Evolutionary conservation across 2,113 vertebrate genomes (phyloP).

Genomic region (Anthoscopus minutus): DNA sequence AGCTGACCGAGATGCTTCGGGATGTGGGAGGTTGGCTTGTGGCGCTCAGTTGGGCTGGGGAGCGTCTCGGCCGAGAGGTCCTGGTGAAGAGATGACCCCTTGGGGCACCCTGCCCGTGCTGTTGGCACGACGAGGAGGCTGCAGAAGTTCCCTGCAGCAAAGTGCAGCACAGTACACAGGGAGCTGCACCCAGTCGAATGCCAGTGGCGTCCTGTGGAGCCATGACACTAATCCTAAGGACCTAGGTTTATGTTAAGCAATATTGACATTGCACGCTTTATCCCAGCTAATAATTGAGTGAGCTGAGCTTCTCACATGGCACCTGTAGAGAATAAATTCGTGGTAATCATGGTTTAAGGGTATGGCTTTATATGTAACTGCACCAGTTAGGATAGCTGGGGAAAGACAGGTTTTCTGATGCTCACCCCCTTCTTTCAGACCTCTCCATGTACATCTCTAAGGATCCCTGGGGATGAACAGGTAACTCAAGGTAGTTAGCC

Average conservation of each 20-base stretch:
- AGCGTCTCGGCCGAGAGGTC: neutral
- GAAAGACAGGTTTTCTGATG: neutral
- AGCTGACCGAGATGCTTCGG: neutral
- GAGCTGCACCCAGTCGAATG: rapidly evolving
- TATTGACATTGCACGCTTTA: neutral
- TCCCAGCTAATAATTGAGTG: neutral
- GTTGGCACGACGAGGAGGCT: neutral
- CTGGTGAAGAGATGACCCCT: neutral
- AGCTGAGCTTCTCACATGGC: neutral
- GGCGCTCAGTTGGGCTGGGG: rapidly evolving
- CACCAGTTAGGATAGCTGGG: neutral
- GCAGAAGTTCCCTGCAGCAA: neutral
- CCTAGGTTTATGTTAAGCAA: neutral
- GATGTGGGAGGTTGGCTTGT: neutral
- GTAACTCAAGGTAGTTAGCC: neutral
- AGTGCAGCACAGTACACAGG: no score
- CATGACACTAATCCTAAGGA: rapidly evolving
- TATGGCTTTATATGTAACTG: neutral
- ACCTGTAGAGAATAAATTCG: neutral
- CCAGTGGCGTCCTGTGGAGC: neutral
- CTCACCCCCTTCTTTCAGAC: neutral
- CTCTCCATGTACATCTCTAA: no score
- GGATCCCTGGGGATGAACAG: neutral
- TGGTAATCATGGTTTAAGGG: neutral
- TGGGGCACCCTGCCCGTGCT: neutral